Evolutionary conservation across 2,888 invertebrate species (phyloP).

Genomic region (Apamea monoglypha): DNA sequence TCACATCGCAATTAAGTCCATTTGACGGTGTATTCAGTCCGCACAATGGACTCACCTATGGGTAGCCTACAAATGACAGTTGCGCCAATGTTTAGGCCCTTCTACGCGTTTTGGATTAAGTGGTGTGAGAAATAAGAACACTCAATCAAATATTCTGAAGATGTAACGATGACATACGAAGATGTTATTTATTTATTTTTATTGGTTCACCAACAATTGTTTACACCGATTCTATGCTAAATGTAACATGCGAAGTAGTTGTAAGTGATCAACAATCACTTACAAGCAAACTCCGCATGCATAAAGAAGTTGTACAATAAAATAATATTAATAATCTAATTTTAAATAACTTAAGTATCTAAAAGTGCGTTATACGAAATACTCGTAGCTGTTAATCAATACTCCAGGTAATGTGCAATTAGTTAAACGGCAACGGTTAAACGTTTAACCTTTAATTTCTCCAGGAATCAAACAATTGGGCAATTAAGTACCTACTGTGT

Average conservation of each 20-base stretch:
- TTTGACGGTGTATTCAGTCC: constrained; percentile 43
- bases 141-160: not conserved
- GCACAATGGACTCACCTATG: constrained; percentile 16
- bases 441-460: not conserved
- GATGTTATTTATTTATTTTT: too few species aligned
- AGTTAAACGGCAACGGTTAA: not conserved
- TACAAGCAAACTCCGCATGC: too few species aligned
- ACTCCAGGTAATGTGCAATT: not conserved
- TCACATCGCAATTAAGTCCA: constrained; percentile 1
- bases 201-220: too few species aligned
- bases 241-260: too few species aligned
- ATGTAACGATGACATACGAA: not conserved
- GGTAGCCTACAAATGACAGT: constrained; percentile 40
- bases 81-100: constrained; percentile 28
- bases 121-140: constrained; percentile 16
- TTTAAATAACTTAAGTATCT: too few species aligned
- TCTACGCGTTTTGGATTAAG: constrained; percentile 40
- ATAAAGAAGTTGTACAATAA: too few species aligned
- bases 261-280: too few species aligned
- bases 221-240: too few species aligned
- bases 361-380: too few species aligned
- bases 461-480: not conserved
- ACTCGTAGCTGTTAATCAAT: not conserved
- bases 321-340: too few species aligned
- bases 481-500: not conserved